Evolutionary conservation across 2,888 invertebrate species (phyloP), one percentile per base, ranked within the genome.

Genomic region (Pardosa pseudoannulata): DNA sequence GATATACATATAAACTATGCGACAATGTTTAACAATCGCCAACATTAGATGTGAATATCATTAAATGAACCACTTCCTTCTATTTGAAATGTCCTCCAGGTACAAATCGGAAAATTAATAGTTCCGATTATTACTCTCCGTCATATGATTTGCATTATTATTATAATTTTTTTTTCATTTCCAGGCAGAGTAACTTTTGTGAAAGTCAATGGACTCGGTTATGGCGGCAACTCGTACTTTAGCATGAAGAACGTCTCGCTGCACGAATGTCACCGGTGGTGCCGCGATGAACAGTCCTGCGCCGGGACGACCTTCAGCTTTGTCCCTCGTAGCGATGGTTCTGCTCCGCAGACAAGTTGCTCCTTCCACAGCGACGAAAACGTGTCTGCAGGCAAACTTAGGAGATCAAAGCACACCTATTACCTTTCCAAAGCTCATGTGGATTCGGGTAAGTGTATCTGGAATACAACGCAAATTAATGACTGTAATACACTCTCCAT

Each of bases 241-340:
- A 97, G 96, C 76, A 96, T 97, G 78, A 95, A 96, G 91, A 98
- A 98, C 92, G 93, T 97, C 56, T 96, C 97, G n/a, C 93, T 98
- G 64, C 97, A 96, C 93, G 97, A 97, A 92, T 98, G 97, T 92
- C 97, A 97, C 91, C 96, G 97, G 50, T 97, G 97, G 97, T 98
- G 97, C 91, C 93, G 97, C 72, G 97, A 97, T 91, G 97, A 97
- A 90, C 94, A 95, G 0, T 96, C 97, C 91, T 97, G 97, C 91
- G 96, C 96, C 91, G 97, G 97, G 0, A 97, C 96, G 6, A 95
- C 97, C 1, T 98, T 97, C 92, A 97, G 97, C 92, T 97, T 97
- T 92, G 97, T 97, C 50, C 94, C 97, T 88, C 97, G 97, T 92
- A 97, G 97, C 7, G 92, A 97, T 91, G 96, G 97, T 88, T 97